A percentile compares a stretch with the other conserved stretches of the same genome.
Conservation (phyloP, 2,888 invertebrate species). For the Luperina nickerlii region DNA sequence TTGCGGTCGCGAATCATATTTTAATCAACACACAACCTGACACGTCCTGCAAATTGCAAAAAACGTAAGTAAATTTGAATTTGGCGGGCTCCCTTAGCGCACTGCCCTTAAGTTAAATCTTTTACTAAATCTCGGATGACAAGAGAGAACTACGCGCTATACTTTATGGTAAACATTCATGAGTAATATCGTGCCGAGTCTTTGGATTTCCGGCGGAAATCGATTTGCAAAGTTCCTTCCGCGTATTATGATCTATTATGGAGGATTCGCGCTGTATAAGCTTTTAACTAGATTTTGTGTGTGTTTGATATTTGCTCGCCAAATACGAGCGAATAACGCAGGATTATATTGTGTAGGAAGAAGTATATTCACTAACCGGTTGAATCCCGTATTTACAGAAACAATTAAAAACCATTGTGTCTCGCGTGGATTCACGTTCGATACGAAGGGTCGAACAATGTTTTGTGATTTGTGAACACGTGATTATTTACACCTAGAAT, state of each 20-base stretch:
- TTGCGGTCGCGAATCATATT: too few relatives aligned
- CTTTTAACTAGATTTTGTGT: constrained; percentile 66
- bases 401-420: neutral
- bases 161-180: constrained; percentile 61
- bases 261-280: constrained; percentile 66
- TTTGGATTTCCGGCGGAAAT: constrained; percentile 78
- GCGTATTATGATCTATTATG: constrained; percentile 74
- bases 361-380: neutral
- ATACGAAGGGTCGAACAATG: neutral
- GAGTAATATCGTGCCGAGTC: constrained; percentile 72
- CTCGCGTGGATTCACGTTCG: neutral
- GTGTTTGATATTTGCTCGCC: neutral
- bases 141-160: constrained; percentile 25
- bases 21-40: too few relatives aligned
- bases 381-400: neutral
- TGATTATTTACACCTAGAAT: too few relatives aligned
- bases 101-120: neutral
- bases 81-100: neutral
- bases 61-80: too few relatives aligned
- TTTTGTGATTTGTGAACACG: neutral
- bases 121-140: constrained; percentile 26
- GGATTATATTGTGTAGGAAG: neutral
- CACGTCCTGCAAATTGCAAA: too few relatives aligned
- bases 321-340: neutral
- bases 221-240: constrained; percentile 75